A percentile compares a stretch with the other conserved stretches of the same genome.
phyloP scores from a whole-genome alignment of 2,888 invertebrate genomes.

The Drosophila neotestacea region DNA sequence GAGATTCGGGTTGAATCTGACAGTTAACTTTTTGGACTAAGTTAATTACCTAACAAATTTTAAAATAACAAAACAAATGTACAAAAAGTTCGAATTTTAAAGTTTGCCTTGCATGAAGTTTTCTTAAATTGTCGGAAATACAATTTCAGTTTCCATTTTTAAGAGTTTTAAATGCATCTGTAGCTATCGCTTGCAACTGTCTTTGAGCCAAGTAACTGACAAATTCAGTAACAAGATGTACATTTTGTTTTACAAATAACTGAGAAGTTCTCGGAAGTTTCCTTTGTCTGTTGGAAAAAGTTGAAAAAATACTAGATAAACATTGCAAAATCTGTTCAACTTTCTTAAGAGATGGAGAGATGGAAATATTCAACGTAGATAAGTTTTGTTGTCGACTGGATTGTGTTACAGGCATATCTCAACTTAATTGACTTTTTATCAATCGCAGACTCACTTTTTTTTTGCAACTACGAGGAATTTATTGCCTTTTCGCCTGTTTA shows the following conservation, averaged over 20 bases:
- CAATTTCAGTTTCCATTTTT: too few relatives aligned
- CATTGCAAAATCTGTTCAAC: constrained; percentile 8
- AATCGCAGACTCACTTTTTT: constrained; percentile 74
- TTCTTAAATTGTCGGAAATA: too few relatives aligned
- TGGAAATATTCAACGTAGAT: constrained; percentile 1
- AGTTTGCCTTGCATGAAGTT: not conserved
- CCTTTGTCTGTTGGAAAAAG: not conserved
- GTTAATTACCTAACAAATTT: too few relatives aligned
- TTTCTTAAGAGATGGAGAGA: constrained; percentile 1
- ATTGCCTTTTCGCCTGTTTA: constrained; percentile 32
- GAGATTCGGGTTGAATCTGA: too few relatives aligned
- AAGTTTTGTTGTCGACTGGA: constrained; percentile 27
- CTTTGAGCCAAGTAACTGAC: constrained; percentile 3
- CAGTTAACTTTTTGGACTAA: too few relatives aligned
- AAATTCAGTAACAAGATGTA: not conserved
- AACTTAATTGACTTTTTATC: constrained; percentile 69
- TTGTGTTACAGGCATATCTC: constrained; percentile 35
- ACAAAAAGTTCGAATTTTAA: not conserved
- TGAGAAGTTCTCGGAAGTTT: constrained; percentile 1
- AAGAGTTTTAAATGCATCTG: not conserved
- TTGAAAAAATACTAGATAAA: constrained; percentile 3
- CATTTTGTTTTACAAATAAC: constrained; percentile 12
- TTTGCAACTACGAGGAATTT: constrained; percentile 7
- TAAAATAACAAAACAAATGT: not conserved
- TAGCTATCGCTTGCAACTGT: not conserved